Evolutionary conservation across 2,888 invertebrate species (phyloP).

Genomic region (Augochlorella aurata): DNA sequence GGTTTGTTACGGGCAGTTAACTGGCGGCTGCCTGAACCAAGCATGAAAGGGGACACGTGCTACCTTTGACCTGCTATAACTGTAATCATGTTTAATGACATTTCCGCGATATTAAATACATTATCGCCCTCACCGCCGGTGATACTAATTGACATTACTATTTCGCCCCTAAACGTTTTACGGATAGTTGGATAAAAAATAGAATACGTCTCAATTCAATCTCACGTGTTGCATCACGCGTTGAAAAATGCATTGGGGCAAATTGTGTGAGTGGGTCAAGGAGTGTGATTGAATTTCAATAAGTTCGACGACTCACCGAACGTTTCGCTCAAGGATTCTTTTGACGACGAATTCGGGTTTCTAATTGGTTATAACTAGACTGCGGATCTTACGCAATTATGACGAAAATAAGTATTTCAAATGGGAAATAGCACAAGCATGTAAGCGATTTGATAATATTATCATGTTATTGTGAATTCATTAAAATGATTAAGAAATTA

Average conservation of each 20-base stretch:
- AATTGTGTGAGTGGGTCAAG: not conserved
- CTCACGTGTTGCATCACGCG: not conserved
- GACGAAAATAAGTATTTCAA: too few relatives aligned
- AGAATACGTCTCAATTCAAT: not conserved
- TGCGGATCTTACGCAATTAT: too few relatives aligned
- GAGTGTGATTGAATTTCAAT: not conserved
- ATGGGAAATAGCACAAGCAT: too few relatives aligned
- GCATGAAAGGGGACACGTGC: constrained; percentile 45
- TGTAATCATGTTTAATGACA: constrained; percentile 47
- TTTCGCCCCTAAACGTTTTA: constrained; percentile 2
- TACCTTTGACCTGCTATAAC: constrained; percentile 45
- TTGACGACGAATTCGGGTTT: not conserved
- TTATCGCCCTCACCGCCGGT: constrained; percentile 32
- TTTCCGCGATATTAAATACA: constrained; percentile 45
- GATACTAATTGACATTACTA: constrained; percentile 23
- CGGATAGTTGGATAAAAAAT: not conserved
- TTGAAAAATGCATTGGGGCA: not conserved
- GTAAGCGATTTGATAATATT: too few relatives aligned
- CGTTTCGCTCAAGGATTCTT: too few relatives aligned
- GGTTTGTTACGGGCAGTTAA: constrained; percentile 45
- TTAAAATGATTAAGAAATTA: too few relatives aligned
- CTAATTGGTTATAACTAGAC: not conserved
- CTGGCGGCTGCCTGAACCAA: constrained; percentile 30
- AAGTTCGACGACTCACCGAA: too few relatives aligned
- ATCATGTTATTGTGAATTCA: too few relatives aligned